Conservation (phyloP, 1,140 invertebrate species). For the Orussus abietinus region DNA sequence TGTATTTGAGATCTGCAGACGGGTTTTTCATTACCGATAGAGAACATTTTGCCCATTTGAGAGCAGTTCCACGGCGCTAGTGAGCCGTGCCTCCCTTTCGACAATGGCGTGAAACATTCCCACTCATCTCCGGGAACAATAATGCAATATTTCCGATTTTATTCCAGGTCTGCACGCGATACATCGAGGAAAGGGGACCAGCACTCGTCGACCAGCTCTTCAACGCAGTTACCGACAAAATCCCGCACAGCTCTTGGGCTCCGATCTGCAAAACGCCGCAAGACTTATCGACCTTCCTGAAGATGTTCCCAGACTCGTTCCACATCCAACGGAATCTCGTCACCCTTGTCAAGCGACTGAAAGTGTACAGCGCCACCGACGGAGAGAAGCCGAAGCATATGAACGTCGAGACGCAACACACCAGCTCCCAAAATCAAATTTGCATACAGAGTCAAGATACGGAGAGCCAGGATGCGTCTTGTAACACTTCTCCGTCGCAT, state of each 20-base stretch:
- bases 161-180: no score
- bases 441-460: no score
- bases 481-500: slow-evolving; percentile 22
- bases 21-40: no score
- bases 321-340: slow-evolving; percentile 87
- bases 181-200: slow-evolving; percentile 73
- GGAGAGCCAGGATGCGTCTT: slow-evolving; percentile 45
- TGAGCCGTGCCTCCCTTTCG: no score
- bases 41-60: no score
- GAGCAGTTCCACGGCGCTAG: no score
- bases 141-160: no score
- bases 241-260: slow-evolving; percentile 73
- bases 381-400: not conserved
- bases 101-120: no score
- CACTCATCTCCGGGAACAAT: no score
- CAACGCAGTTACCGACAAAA: slow-evolving; percentile 71
- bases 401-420: not conserved
- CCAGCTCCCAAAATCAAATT: no score
- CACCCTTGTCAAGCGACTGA: slow-evolving; percentile 69
- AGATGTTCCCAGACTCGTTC: slow-evolving; percentile 86
- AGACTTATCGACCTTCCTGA: slow-evolving; percentile 82
- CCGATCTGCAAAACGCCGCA: slow-evolving; percentile 81
- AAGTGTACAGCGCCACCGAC: no score
- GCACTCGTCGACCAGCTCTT: slow-evolving; percentile 83
- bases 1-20: no score